phyloP scores from a whole-genome alignment of 2,888 invertebrate genomes.

The Polyommatus iphigenia region DNA sequence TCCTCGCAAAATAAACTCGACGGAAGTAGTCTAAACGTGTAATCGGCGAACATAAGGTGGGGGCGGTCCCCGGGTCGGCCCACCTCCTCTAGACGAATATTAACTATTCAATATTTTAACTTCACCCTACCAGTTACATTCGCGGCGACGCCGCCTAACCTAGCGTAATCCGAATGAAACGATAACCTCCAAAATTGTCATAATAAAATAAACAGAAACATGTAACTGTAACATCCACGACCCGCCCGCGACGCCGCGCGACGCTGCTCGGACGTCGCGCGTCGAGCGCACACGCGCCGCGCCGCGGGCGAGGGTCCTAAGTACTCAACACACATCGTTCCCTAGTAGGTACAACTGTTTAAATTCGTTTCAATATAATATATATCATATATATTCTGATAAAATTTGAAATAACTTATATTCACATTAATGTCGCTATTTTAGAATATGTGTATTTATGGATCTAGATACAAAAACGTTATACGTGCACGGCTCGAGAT shows the following conservation, averaged over 20 bases:
- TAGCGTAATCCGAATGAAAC: slow-evolving; percentile 75
- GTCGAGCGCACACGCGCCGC: background rate
- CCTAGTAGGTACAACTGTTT: slow-evolving; percentile 51
- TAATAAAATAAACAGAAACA: slow-evolving; percentile 68
- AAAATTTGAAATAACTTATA: slow-evolving; percentile 76
- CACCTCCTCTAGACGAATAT: slow-evolving; percentile 39
- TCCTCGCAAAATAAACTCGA: slow-evolving; percentile 21
- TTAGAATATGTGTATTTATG: slow-evolving; percentile 77
- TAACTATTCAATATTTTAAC: slow-evolving; percentile 46
- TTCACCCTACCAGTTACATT: slow-evolving; percentile 61
- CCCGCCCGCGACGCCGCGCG: slow-evolving; percentile 36
- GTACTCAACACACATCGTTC: slow-evolving; percentile 51
- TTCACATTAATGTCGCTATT: slow-evolving; percentile 67
- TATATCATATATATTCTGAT: slow-evolving; percentile 68
- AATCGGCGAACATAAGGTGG: slow-evolving; percentile 19
- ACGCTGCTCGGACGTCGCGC: slow-evolving; percentile 23
- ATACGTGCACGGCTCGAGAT: slow-evolving; percentile 73
- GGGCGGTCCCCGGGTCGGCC: slow-evolving; percentile 35
- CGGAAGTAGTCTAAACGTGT: slow-evolving; percentile 13
- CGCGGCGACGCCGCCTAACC: slow-evolving; percentile 75
- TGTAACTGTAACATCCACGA: slow-evolving; percentile 65
- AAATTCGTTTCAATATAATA: slow-evolving; percentile 77
- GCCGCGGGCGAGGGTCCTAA: slow-evolving; percentile 16
- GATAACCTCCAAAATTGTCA: slow-evolving; percentile 70
- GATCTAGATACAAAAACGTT: slow-evolving; percentile 63